Base-by-base conservation (phyloP, 2,113 vertebrate species). In the Catharus minimus region DNA sequence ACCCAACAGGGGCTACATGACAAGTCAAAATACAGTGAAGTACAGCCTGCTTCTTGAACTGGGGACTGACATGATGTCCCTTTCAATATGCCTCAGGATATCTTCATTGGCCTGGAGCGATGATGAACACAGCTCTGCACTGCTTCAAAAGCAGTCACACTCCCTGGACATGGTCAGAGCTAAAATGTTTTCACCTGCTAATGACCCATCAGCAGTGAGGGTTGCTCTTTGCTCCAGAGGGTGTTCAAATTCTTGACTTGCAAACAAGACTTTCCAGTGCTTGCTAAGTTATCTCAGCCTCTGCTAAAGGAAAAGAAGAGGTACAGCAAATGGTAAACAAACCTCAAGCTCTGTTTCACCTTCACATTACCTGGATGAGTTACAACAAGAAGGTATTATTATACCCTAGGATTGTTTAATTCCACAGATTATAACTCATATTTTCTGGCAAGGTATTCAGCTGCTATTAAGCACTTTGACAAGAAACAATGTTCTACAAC, bases 361-460 rank as follows among this genome's bases (percentile, higher is more conserved):
- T 86, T 44, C 58, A 32, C 21, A 30, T 11, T 33, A 71, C 88
- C 50, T 67, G 77, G 26, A 82, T 50, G 46, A 80, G 21, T 81
- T 44, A 61, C 50, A 92, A 50, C 55, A 93, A 82, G 11, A 30
- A 36, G 18, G 28, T 43, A 4, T 22, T 74, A 66, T 74, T 55
- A 26, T 13, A 43, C n/a, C 7, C 33, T 28, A 55, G 60, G 26
- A 66, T 77, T 41, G 28, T 74, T 90, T 30, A 71, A 14, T 86
- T 89, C 16, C 84, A 76, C 3, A 22, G 47, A 77, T 58, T 71
- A 47, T 27, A 53, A 39, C 61, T 95, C 55, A 38, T 74, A 50
- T 84, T 88, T 94, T 93, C 87, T 91, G 62, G 66, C 60, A 90
- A 91, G 41, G 1, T 44, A 32, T 50, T 87, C 74, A 75, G 30